phyloP scores from a whole-genome alignment of 2,113 vertebrate genomes.

The Rhea americana region DNA sequence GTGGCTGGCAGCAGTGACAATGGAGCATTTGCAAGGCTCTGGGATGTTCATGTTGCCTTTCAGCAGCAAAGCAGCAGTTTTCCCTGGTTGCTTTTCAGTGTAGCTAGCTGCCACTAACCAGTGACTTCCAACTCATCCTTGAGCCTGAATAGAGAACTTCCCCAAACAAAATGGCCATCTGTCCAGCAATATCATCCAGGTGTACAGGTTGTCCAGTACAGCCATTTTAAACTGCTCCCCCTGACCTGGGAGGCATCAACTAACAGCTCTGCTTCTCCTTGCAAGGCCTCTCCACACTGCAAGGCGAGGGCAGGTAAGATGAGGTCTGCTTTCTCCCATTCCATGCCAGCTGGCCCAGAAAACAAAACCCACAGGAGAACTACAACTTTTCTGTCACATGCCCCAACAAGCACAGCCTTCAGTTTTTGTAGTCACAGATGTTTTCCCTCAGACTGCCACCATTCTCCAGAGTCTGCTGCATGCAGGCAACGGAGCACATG shows the following conservation, averaged over 20 bases:
- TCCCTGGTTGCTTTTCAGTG: background rate
- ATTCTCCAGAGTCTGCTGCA: accelerated
- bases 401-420: background rate
- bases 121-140: background rate
- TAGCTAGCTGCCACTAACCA: background rate
- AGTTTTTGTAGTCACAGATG: accelerated
- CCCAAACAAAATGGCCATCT: background rate
- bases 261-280: background rate
- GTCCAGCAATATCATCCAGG: background rate
- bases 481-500: background rate
- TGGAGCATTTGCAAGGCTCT: background rate
- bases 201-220: background rate
- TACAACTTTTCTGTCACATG: accelerated
- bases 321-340: no score
- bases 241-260: background rate
- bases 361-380: accelerated
- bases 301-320: background rate
- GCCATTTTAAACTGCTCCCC: background rate
- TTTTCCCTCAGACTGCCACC: background rate
- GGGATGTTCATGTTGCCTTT: background rate
- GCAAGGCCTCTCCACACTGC: accelerated
- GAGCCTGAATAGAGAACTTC: background rate
- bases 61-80: background rate
- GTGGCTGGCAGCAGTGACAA: no score
- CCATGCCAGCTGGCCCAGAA: background rate